phyloP scores from a whole-genome alignment of 2,888 invertebrate species.

The Linnaemya tessellans region DNA sequence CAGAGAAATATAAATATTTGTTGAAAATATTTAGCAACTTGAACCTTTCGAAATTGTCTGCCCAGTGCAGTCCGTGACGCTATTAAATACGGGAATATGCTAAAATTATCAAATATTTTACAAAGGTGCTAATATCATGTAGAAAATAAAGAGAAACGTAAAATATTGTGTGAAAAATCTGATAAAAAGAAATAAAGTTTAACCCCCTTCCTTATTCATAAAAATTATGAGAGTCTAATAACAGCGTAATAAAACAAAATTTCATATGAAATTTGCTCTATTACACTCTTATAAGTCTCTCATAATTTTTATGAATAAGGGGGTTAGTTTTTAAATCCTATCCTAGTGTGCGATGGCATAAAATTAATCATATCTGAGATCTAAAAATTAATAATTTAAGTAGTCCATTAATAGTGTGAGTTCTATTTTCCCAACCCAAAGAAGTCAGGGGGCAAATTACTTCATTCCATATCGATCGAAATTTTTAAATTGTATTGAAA shows the following conservation, averaged over 20 bases:
- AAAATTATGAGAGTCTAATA: too few species aligned
- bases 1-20: constrained; percentile 2
- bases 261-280: too few species aligned
- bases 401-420: too few species aligned
- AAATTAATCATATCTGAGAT: not conserved
- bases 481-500: too few species aligned
- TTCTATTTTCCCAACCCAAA: too few species aligned
- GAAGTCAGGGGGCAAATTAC: too few species aligned
- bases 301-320: too few species aligned
- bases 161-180: not conserved
- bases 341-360: not conserved
- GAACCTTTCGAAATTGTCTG: constrained; percentile 7
- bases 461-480: too few species aligned
- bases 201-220: too few species aligned
- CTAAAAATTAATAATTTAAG: too few species aligned
- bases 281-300: too few species aligned
- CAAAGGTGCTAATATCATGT: not conserved
- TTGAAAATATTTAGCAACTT: constrained; percentile 29
- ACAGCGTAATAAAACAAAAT: too few species aligned
- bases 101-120: not conserved
- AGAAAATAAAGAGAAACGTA: not conserved
- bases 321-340: not conserved
- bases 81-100: not conserved
- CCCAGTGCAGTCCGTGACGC: not conserved
- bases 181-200: not conserved